Evolutionary conservation across 2,888 invertebrate genomes (phyloP), one percentile per base, ranked within the genome.

Genomic region (Cosmia trapezina): DNA sequence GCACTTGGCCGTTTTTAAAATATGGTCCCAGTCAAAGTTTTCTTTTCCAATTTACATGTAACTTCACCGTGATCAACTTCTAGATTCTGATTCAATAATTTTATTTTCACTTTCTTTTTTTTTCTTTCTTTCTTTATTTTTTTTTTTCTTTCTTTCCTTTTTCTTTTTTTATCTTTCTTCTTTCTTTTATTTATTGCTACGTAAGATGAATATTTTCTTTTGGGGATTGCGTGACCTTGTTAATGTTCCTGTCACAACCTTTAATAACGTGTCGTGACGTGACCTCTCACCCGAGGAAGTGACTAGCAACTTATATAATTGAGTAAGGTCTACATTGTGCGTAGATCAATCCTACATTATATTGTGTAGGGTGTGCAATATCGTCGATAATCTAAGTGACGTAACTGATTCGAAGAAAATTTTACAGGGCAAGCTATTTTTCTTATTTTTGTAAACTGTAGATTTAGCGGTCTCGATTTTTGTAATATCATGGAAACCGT

Each of bases 201-300:
- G 4, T 28, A 28, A 62, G 12, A 45, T 19, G 12, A 61, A 28
- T 12, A 62, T 9, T 12, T 51, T 14, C 0, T 1, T 47, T 5
- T 33, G 14, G 6, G 51, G 17, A 37, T 77, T 14, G 59, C 70
- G 70, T 67, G 78, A 60, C 47, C 17, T 0, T 53, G 19, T 11
- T 53, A 59, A 51, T 45, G 17, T 72, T 45, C 37, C 43, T 56
- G 59, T 65, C 54, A 59, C 47, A 67, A 49, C 56, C 47, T 73
- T 60, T 70, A 83, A 81, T 84, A 70, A 65, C 71, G 69, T 73
- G 73, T 49, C 79, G 41, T 56, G 57, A n/a, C n/a, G 70, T 17
- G 2, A 37, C 77, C 45, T 74, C 60, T 68, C 73, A 61, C 56
- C 56, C 74, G 2, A 54, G 60, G 70, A 85, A 77, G 47, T 83